These are phyloP conservation scores for Drosophila sechellia DNA, from an alignment of 1,140 invertebrate species.

Conservation along the genomic window DNA sequence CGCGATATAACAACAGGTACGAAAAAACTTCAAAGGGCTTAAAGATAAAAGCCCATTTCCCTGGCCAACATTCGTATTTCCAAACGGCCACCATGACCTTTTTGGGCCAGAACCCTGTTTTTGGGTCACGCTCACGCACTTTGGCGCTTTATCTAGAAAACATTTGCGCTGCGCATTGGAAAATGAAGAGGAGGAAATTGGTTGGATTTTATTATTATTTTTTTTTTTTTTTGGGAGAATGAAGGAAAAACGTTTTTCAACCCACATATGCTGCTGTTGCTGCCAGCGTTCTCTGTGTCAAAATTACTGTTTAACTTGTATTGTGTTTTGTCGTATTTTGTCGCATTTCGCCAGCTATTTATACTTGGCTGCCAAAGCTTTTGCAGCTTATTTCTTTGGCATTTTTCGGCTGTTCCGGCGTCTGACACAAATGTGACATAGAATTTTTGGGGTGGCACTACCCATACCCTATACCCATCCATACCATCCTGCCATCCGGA, in stretches of 20 bases:
- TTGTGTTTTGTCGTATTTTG: constrained; percentile 72
- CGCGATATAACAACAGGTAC: constrained; percentile 29
- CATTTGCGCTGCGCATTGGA: constrained; percentile 47
- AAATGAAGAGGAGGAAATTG: constrained; percentile 42
- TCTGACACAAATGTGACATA: constrained; percentile 78
- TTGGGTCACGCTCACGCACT: constrained; percentile 64
- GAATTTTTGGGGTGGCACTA: constrained; percentile 46
- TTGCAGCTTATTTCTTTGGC: constrained; percentile 77
- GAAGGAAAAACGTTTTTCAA: constrained; percentile 5
- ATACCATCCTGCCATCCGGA: neutral
- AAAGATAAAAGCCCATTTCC: constrained; percentile 24
- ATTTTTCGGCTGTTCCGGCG: constrained; percentile 70
- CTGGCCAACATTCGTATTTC: constrained; percentile 43
- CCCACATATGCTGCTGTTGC: constrained; percentile 65
- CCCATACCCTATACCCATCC: constrained; percentile 20
- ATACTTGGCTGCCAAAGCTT: constrained; percentile 56
- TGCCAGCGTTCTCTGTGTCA: constrained; percentile 59
- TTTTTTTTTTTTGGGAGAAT: constrained; percentile 27
- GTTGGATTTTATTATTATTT: constrained; percentile 35
- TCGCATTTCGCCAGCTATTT: constrained; percentile 68
- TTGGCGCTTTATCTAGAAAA: constrained; percentile 66
- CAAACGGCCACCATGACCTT: constrained; percentile 45
- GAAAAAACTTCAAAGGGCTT: constrained; percentile 29
- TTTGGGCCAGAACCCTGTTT: constrained; percentile 34
- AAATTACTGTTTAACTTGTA: constrained; percentile 81